Conservation (phyloP, 2,797 vertebrate genomes). For the Acipenser transmontanus region DNA sequence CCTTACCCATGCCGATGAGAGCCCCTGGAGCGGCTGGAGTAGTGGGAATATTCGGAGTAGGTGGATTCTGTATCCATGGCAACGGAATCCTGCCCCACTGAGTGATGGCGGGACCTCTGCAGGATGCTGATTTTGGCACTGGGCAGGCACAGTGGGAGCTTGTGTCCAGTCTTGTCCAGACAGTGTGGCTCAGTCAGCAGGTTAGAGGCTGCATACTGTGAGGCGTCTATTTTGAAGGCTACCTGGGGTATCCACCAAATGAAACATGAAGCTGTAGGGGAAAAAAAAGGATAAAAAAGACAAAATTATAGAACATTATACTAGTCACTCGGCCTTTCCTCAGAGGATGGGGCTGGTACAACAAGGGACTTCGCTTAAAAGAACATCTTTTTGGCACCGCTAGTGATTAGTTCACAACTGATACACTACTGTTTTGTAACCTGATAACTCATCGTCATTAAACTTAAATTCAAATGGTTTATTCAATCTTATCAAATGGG, state of each 20-base stretch:
- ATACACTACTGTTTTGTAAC: too few species aligned
- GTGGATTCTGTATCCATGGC: conserved; percentile 95
- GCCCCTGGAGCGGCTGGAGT: conserved; percentile 86
- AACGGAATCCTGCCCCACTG: conserved; percentile 32
- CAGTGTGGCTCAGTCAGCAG: conserved; percentile 32
- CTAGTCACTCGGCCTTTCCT: too few species aligned
- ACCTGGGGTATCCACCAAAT: not conserved
- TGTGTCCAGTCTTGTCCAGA: conserved; percentile 31
- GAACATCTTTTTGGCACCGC: too few species aligned
- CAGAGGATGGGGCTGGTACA: too few species aligned
- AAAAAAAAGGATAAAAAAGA: not conserved
- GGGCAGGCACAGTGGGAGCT: conserved; percentile 29
- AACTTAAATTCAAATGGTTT: too few species aligned
- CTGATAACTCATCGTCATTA: too few species aligned
- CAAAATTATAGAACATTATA: not conserved
- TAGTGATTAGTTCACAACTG: too few species aligned
- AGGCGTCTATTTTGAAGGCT: not conserved
- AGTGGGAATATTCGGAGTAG: conserved; percentile 89
- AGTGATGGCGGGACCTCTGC: conserved; percentile 34
- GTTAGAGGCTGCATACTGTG: conserved; percentile 12
- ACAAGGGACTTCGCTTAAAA: too few species aligned
- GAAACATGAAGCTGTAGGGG: not conserved
- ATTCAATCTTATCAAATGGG: too few species aligned
- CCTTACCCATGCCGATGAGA: conserved; percentile 86
- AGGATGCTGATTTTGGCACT: conserved; percentile 29